Conservation (phyloP, 2,888 invertebrate genomes). For the Lithodes maja region DNA sequence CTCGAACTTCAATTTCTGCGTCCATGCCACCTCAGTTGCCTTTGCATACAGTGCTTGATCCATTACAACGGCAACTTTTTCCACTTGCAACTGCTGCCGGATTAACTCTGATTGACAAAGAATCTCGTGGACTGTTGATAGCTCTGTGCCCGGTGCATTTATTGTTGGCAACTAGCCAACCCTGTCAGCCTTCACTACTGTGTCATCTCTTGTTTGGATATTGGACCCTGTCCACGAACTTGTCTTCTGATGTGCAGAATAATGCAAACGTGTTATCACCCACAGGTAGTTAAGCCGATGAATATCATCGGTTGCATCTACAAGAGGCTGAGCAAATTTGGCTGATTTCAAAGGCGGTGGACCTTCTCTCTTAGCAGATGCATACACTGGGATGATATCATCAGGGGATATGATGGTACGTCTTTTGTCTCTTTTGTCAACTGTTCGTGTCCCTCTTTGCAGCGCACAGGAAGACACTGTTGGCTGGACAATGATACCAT, state of each 20-base stretch:
- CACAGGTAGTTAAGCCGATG: too few species aligned
- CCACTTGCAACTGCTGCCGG: neutral
- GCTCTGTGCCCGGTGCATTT: neutral
- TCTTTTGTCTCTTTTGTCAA: neutral
- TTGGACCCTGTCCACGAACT: too few species aligned
- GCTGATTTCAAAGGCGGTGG: neutral
- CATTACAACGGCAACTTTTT: neutral
- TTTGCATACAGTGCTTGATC: neutral
- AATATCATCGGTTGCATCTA: too few species aligned
- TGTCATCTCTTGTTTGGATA: too few species aligned
- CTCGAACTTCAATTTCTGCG: neutral
- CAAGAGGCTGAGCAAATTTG: too few species aligned
- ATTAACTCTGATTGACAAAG: neutral
- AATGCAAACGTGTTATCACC: too few species aligned
- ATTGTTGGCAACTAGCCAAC: too few species aligned
- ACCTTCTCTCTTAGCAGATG: constrained; percentile 7
- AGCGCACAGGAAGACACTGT: too few species aligned
- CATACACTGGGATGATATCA: neutral
- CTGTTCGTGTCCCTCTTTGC: too few species aligned
- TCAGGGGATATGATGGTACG: neutral
- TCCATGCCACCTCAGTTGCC: neutral
- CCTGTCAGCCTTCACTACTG: too few species aligned
- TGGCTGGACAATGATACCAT: constrained; percentile 20
- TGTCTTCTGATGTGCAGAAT: too few species aligned
- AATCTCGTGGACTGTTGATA: neutral